These are phyloP conservation scores for Gortyna flavago DNA, from an alignment of 2,888 invertebrate genomes.

Conservation along the genomic window DNA sequence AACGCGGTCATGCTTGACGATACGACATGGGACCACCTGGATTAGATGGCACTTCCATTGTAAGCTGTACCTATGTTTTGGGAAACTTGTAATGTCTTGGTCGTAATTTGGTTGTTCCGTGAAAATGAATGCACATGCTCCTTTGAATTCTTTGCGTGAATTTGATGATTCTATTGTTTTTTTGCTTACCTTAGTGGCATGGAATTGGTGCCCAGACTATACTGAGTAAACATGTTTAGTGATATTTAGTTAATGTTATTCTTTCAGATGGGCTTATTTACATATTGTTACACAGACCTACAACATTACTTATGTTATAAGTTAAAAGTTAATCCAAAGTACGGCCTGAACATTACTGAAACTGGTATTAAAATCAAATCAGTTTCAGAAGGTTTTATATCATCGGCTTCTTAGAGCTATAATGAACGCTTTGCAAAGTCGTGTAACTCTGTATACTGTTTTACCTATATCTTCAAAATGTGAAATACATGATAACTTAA, in stretches of 20 bases:
- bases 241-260: constrained; percentile 48
- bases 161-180: constrained; percentile 37
- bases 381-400: constrained; percentile 34
- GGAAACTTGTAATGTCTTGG: constrained; percentile 34
- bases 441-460: constrained; percentile 17
- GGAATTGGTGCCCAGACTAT: constrained; percentile 54
- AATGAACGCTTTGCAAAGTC: constrained; percentile 25
- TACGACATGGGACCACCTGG: constrained; percentile 56
- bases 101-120: constrained; percentile 53
- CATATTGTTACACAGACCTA: constrained; percentile 30
- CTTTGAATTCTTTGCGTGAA: constrained; percentile 53
- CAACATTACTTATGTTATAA: constrained; percentile 1
- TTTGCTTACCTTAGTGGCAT: constrained; percentile 55
- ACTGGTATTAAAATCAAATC: constrained; percentile 20
- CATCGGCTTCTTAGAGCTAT: constrained; percentile 39
- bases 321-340: constrained; percentile 26
- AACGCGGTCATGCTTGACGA: constrained; percentile 72
- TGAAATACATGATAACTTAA: constrained; percentile 13
- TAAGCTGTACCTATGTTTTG: constrained; percentile 31
- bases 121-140: constrained; percentile 56
- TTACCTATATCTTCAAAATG: constrained; percentile 19
- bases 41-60: constrained; percentile 47
- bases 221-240: constrained; percentile 61
- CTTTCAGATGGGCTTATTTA: constrained; percentile 39
- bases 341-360: constrained; percentile 41